Conservation (phyloP, 1,140 invertebrate species). For the Matsumurasca onukii region DNA sequence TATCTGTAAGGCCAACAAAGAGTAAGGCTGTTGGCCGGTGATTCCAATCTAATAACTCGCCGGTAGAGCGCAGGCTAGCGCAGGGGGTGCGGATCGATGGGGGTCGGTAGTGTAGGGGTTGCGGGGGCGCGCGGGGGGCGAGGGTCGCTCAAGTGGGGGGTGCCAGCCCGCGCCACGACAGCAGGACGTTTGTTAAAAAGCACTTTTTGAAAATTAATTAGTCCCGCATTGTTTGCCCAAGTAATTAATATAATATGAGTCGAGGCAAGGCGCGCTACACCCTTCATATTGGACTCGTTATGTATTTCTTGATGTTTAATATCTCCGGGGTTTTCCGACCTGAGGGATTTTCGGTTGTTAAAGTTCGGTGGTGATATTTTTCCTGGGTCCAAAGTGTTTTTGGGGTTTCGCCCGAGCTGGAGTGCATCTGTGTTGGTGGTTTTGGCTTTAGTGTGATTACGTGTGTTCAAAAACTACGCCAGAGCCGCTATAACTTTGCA, state of each 20-base stretch:
- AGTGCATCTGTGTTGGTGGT: no score
- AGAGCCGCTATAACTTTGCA: no score
- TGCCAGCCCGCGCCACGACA: neutral
- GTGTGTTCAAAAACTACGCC: no score
- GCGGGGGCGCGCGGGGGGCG: neutral
- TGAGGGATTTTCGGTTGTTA: no score
- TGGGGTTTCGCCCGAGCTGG: no score
- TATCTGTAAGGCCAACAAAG: neutral
- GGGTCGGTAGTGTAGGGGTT: no score
- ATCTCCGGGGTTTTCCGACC: no score
- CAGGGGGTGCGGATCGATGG: neutral
- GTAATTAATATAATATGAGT: slow-evolving; percentile 24
- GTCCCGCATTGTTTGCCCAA: slow-evolving; percentile 15
- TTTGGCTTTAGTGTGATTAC: no score
- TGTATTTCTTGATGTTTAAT: no score
- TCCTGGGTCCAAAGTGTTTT: no score
- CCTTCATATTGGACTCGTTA: no score
- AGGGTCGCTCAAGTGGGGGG: slow-evolving; percentile 10
- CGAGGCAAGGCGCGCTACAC: neutral
- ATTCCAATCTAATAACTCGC: slow-evolving; percentile 22
- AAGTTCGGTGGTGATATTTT: no score
- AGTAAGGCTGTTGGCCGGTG: neutral
- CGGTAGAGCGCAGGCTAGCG: neutral
- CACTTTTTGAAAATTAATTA: slow-evolving; percentile 28
- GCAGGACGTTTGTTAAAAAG: slow-evolving; percentile 26